Base-by-base conservation (phyloP, 1,140 invertebrate genomes). In the Neotoxoptera formosana region DNA sequence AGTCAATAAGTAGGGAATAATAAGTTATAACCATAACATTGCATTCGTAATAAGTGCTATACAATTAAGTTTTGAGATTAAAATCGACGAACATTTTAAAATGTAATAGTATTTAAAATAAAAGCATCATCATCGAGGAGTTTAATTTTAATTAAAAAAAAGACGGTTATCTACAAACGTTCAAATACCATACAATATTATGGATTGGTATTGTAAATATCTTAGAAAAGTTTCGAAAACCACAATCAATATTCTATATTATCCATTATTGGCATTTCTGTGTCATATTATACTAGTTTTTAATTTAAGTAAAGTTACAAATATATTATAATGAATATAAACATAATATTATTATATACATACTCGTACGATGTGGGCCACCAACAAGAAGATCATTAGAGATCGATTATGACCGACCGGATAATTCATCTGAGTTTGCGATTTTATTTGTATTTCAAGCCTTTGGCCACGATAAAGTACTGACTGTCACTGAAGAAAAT, bases 1-100 rank as follows among this genome's bases (percentile, higher is more conserved):
- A n/a, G 60, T 76, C n/a, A 76, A 76, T n/a, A 76, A 76, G 60
- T 76, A n/a, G 14, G n/a, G 60, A 76, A n/a, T 76, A 76, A 76
- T n/a, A 17, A n/a, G 14, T 76, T 34, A 76, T 76, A 76, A 76
- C 60, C 60, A 76, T 76, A 76, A 76, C 30, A n/a, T n/a, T 34
- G 30, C 30, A n/a, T 6, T n/a, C 6, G n/a, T 76, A 76, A n/a
- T 67, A 76, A 76, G 14, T 76, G n/a, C 30, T n/a, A 76, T 76
- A 76, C 4, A 76, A n/a, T 76, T n/a, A 67, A 67, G 9, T 76
- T 76, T 76, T 76, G 17, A 76, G 30, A 76, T 76, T 76, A 76
- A 76, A 76, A 17, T n/a, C 14, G 30, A 6, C 6, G 7, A 14
- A 76, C n/a, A 76, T n/a, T n/a, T 6, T 76, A 76, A n/a, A n/a